Base-by-base conservation (phyloP, 2,113 vertebrate species). In the Tinamus guttatus region DNA sequence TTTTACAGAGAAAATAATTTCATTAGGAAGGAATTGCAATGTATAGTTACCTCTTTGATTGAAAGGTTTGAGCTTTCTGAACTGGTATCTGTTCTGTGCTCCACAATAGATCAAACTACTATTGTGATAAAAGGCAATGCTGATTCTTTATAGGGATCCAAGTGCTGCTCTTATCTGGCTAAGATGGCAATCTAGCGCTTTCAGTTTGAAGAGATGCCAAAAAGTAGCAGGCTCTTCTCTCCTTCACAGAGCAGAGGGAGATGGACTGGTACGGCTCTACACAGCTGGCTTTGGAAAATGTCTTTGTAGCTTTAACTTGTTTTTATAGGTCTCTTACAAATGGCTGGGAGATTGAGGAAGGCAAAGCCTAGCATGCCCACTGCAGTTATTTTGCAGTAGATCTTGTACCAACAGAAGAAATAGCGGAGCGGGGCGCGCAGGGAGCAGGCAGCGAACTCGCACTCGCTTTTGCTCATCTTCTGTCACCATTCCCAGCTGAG, bases 391-490 rank as follows among this genome's bases (percentile, higher is more conserved):
- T 85, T 60, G 28, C 0, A 1, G 28, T 32, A 59, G 25, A 38
- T 67, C 64, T 67, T 0, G 0, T 41, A 38, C 2, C 11, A 34
- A 41, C 6, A 18, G 54, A 71, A 77, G n/a, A 27, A 91, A 25
- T 6, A 52, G 34, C 36, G 82, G 71, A 45, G 54, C 14, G 9
- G 21, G 36, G 38, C 38, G 54, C 41, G 28, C 36, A 32, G 64
- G 79, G 34, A 77, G 34, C 1, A 0, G 25, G 14, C 5, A 13
- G 45, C 18, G 51, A 24, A 15, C 34, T 87, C 38, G 3, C 19
- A n/a, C 10, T 73, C 62, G 18, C 68, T 77, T 93, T 24, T 7
- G 30, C 43, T 43, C 27, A 17, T 68, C 58, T 68, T 38, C 32
- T 82, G 40, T 59, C 67, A 64, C 36, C 73, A 45, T 38, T 91